Evolutionary conservation across 2,888 invertebrate species (phyloP).

Genomic region (Hypsopygia costalis): DNA sequence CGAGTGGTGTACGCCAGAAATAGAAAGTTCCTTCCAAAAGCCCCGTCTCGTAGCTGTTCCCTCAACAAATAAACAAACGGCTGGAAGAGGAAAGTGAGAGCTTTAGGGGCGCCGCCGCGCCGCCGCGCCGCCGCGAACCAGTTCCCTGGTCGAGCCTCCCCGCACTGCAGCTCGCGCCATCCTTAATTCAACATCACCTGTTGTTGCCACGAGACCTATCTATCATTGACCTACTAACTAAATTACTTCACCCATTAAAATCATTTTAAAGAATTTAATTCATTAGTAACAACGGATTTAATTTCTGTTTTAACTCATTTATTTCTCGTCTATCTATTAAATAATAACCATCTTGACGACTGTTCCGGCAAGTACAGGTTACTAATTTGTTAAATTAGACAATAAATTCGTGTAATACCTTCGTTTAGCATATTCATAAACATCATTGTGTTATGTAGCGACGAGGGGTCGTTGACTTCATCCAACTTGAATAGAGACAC

Average conservation of each 20-base stretch:
- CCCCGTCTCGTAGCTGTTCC: conserved; percentile 50
- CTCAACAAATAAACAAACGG: conserved; percentile 73
- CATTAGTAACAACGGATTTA: conserved; percentile 31
- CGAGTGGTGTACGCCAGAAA: conserved; percentile 70
- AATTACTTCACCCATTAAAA: conserved; percentile 54
- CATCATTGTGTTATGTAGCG: conserved; percentile 20
- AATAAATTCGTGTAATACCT: conserved; percentile 5
- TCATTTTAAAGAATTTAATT: conserved; percentile 28
- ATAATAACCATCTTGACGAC: conserved; percentile 24
- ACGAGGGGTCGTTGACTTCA: conserved; percentile 56
- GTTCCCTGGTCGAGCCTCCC: conserved; percentile 41
- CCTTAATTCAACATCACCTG: conserved; percentile 34
- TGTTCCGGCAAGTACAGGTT: background rate
- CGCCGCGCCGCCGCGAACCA: too few relatives aligned
- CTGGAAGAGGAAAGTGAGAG: conserved; percentile 74
- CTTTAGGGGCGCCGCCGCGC: conserved; percentile 47
- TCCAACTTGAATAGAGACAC: conserved; percentile 48
- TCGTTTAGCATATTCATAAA: conserved; percentile 13
- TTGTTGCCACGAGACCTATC: conserved; percentile 33
- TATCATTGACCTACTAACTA: conserved; percentile 63
- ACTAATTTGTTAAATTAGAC: conserved; percentile 3
- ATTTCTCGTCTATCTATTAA: conserved; percentile 35
- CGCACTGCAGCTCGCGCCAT: conserved; percentile 17
- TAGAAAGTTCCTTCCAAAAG: conserved; percentile 75
- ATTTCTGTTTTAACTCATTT: conserved; percentile 32